These are phyloP conservation scores for Ophonus ardosiacus DNA, from an alignment of 2,888 invertebrate genomes.

Conservation along the genomic window DNA sequence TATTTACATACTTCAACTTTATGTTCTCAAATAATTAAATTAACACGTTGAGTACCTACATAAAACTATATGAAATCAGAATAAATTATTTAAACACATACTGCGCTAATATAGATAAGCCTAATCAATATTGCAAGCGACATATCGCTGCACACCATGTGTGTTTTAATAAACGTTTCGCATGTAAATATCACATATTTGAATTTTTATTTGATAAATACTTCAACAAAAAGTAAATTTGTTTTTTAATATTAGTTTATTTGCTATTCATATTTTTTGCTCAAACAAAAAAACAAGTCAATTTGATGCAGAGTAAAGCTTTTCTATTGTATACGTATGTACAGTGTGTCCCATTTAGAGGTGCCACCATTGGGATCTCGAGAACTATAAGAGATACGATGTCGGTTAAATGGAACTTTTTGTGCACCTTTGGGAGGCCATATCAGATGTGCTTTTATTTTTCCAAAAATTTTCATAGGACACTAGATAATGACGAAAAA, in stretches of 20 bases:
- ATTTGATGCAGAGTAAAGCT: not conserved
- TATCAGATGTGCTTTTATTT: too few species aligned
- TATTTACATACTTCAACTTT: conserved; percentile 32
- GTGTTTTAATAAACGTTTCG: conserved; percentile 5
- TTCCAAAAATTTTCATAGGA: too few species aligned
- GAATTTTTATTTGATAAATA: conserved; percentile 22
- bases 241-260: not conserved
- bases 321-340: not conserved
- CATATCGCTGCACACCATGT: conserved; percentile 6
- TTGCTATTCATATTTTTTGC: not conserved
- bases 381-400: too few species aligned
- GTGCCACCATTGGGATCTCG: too few species aligned
- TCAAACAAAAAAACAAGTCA: not conserved
- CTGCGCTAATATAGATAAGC: conserved; percentile 13
- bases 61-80: conserved; percentile 22
- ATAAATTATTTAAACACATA: conserved; percentile 13
- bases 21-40: conserved; percentile 18
- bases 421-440: too few species aligned
- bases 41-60: conserved; percentile 3
- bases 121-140: conserved; percentile 32
- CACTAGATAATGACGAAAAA: too few species aligned
- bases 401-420: too few species aligned
- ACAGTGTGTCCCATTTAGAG: too few species aligned
- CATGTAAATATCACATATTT: conserved; percentile 22
- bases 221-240: not conserved